Evolutionary conservation across 2,113 vertebrate species (phyloP).

Genomic region (Epinephelus lanceolatus): DNA sequence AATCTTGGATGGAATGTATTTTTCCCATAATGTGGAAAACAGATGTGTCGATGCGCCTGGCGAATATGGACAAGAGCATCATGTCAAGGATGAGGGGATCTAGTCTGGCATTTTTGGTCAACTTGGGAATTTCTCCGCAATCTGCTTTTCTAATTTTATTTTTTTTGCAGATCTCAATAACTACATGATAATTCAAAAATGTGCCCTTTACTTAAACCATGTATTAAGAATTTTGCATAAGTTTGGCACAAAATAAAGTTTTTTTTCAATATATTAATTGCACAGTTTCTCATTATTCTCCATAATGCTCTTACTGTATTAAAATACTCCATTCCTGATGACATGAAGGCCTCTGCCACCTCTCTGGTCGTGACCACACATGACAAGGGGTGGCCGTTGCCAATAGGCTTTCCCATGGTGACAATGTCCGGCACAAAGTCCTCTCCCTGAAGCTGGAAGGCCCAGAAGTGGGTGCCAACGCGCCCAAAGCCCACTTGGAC

Average conservation of each 20-base stretch:
- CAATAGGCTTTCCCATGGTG: conserved; percentile 99
- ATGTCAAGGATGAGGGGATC: conserved; percentile 10
- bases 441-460: conserved; percentile 93
- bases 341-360: conserved; percentile 92
- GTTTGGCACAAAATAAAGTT: not conserved
- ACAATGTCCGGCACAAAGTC: conserved; percentile 97
- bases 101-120: conserved; percentile 9
- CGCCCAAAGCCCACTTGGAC: conserved; percentile 98
- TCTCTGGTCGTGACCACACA: conserved; percentile 96
- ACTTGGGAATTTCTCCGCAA: not conserved
- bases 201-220: not conserved
- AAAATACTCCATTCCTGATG: conserved; percentile 95
- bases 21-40: conserved; percentile 32
- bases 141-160: not conserved
- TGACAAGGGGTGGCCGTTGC: conserved; percentile 96
- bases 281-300: not conserved
- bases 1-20: not conserved
- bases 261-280: not conserved
- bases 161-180: not conserved
- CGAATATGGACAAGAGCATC: conserved; percentile 1
- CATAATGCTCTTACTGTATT: conserved; percentile 89
- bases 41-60: conserved; percentile 15
- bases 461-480: conserved; percentile 94
- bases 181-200: not conserved
- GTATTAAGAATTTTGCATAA: not conserved